phyloP scores from a whole-genome alignment of 1,140 invertebrate genomes.

The Anoplophora glabripennis region DNA sequence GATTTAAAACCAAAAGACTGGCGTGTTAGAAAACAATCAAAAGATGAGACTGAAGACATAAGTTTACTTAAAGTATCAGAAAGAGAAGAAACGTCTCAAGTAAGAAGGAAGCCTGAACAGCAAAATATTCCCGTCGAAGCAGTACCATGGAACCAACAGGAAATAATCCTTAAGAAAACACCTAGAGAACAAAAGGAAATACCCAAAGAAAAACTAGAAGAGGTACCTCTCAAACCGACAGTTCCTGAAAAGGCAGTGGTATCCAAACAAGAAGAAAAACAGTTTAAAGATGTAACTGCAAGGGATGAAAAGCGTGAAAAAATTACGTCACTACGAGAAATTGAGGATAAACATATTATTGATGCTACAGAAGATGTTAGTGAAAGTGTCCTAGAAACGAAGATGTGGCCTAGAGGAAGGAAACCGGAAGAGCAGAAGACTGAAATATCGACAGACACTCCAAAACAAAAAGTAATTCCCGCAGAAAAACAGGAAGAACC shows the following conservation, averaged over 20 bases:
- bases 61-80: conserved; percentile 34
- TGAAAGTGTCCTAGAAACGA: conserved; percentile 1
- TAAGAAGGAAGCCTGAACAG: conserved; percentile 17
- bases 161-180: conserved; percentile 8
- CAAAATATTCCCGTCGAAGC: conserved; percentile 27
- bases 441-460: conserved; percentile 15
- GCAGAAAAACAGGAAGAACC: conserved; percentile 32
- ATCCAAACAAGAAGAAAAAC: conserved; percentile 40
- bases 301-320: no score
- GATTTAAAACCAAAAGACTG: conserved; percentile 3
- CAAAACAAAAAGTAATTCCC: conserved; percentile 3
- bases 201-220: conserved; percentile 40
- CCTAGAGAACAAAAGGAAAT: conserved; percentile 36
- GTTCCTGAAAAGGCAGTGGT: conserved; percentile 45
- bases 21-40: background rate
- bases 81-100: conserved; percentile 23
- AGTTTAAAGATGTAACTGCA: no score
- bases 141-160: conserved; percentile 11
- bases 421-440: conserved; percentile 19
- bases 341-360: conserved; percentile 23
- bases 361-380: conserved; percentile 8
- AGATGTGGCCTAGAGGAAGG: conserved; percentile 6
- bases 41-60: conserved; percentile 34
- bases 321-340: conserved; percentile 13
- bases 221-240: conserved; percentile 35